phyloP scores from a whole-genome alignment of 2,888 invertebrate species.

The Drosophila antonietae region DNA sequence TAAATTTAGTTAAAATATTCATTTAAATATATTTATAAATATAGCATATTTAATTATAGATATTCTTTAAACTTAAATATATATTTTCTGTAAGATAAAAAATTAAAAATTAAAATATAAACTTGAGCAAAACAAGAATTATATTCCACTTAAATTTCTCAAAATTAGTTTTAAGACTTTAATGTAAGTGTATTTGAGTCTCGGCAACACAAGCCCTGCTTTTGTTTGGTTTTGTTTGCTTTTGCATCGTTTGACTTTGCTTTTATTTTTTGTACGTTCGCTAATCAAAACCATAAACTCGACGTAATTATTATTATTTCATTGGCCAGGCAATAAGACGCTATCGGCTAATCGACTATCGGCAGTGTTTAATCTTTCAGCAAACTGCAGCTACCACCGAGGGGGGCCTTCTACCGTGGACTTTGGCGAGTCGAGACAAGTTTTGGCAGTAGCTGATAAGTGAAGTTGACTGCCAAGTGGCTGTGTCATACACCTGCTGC shows the following conservation, averaged over 20 bases:
- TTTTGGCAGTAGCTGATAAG: constrained; percentile 28
- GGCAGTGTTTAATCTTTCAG: constrained; percentile 41
- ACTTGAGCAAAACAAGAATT: too few species aligned
- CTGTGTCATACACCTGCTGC: constrained; percentile 20
- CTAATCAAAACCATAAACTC: constrained; percentile 22
- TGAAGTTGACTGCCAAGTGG: constrained; percentile 12
- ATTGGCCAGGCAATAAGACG: constrained; percentile 26
- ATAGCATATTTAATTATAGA: too few species aligned
- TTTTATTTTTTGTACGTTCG: constrained; percentile 18
- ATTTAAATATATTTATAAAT: too few species aligned
- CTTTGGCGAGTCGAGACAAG: constrained; percentile 27
- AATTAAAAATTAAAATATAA: too few species aligned
- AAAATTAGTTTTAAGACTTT: too few species aligned
- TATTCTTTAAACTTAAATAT: too few species aligned
- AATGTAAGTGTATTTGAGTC: too few species aligned
- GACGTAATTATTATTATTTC: constrained; percentile 26
- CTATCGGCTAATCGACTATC: constrained; percentile 32
- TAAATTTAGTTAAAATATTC: neutral
- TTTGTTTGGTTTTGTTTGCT: constrained; percentile 9
- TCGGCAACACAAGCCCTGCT: too few species aligned
- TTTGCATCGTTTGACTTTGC: constrained; percentile 9
- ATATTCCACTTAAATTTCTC: too few species aligned
- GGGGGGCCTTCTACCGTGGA: constrained; percentile 31
- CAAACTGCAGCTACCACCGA: constrained; percentile 30
- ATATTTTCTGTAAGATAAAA: too few species aligned